Conservation (phyloP, 1,140 invertebrate species). For the Chironomus striatipennis region DNA sequence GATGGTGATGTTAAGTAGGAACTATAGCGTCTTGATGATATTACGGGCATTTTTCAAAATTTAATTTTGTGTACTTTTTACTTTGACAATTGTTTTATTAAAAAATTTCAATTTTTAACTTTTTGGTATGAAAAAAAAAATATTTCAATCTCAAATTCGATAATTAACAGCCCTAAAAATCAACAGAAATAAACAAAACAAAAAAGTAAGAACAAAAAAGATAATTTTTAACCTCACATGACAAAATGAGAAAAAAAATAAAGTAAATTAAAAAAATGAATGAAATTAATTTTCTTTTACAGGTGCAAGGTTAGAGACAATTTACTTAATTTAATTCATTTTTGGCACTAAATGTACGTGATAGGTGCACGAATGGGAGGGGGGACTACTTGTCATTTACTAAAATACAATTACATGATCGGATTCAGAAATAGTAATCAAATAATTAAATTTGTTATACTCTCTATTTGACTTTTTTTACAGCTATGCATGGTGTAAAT, state of each 20-base stretch:
- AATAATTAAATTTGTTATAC: too few species aligned
- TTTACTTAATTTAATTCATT: neutral
- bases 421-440: too few species aligned
- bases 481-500: too few species aligned
- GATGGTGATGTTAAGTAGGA: neutral
- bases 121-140: neutral
- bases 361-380: too few species aligned
- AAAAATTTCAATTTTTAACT: neutral
- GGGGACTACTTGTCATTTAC: too few species aligned
- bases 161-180: neutral
- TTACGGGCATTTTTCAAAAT: slow-evolving; percentile 7
- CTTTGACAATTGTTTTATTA: neutral
- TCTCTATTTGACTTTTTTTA: too few species aligned
- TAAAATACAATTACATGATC: too few species aligned
- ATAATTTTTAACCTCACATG: neutral
- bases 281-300: neutral
- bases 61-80: neutral
- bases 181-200: neutral
- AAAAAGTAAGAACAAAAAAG: neutral
- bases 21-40: neutral
- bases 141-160: neutral
- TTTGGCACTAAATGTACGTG: neutral
- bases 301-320: neutral
- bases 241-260: neutral
- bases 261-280: neutral